These are phyloP conservation scores for Eulacestoma nigropectus DNA, from an alignment of 2,113 vertebrate species.

Conservation along the genomic window DNA sequence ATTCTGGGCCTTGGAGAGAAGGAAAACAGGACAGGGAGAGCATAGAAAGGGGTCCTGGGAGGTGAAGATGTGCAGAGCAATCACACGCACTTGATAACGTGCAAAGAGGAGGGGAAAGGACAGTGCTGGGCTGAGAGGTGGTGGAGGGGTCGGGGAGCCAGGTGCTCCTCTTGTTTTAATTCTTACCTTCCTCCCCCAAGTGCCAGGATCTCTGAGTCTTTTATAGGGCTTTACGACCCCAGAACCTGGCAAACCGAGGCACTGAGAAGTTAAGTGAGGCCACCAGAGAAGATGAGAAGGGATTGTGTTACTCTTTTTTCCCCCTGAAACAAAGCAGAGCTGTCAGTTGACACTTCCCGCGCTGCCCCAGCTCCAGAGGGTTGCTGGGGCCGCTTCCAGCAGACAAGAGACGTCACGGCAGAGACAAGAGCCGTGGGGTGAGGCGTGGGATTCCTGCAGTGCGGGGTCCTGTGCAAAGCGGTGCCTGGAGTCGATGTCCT, in stretches of 20 bases:
- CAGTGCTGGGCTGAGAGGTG: background rate
- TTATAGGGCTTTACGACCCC: background rate
- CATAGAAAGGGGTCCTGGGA: background rate
- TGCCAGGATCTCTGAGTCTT: background rate
- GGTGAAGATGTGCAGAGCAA: background rate
- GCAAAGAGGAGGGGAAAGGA: background rate
- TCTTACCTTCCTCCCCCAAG: background rate
- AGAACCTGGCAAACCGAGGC: conserved; percentile 27
- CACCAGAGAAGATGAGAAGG: conserved; percentile 60
- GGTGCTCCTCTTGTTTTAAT: background rate
- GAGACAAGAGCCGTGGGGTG: background rate
- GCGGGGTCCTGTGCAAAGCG: background rate
- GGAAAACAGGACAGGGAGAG: background rate
- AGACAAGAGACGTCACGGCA: background rate
- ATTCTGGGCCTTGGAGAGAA: background rate
- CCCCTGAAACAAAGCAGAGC: conserved; percentile 62
- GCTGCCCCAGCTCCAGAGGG: conserved; percentile 21
- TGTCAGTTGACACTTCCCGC: conserved; percentile 52
- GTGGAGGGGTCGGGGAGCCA: background rate
- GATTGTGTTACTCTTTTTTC: conserved; percentile 46
- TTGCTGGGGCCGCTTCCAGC: conserved; percentile 31
- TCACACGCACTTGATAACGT: fast-evolving
- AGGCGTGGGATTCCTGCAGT: background rate
- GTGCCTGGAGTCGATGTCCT: background rate
- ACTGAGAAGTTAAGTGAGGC: background rate